Base-by-base conservation (phyloP, 2,797 vertebrate species). In the Hemibagrus guttatus region DNA sequence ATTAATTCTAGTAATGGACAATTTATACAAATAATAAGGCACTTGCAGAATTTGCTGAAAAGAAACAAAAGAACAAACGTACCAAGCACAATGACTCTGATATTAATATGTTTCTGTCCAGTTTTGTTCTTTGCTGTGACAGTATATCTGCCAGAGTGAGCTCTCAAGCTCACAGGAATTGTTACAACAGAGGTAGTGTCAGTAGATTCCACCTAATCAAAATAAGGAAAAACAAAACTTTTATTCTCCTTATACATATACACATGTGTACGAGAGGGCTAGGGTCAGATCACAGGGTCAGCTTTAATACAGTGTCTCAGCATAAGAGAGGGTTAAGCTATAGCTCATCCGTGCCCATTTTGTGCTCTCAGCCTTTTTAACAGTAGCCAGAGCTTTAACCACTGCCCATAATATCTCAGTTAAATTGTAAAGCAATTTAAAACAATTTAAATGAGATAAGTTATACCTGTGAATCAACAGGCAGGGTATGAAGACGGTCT, bases 91-190 rank as follows among this genome's bases (percentile, higher is more conserved):
- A 97, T 97, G 89, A 99, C 97, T 94, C 97, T 95, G 91, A 98
- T 89, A 58, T 97, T 97, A 59, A 96, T 92, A 46, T 98, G 97
- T 93, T 99, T 99, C 93, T 98, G 97, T 93, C 98, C 98, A 31
- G 97, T 96, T 95, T 99, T 99, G 92, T 99, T 99, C 92, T 99
- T 99, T 87, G 98, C 98, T 42, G 97, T 98, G 94, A 99, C 97
- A 87, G 95, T 98, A 88, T 98, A 99, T 93, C 97, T 97, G 90
- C 98, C 98, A 81, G 97, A 96, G 92, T 99, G 98, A 85, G 89
- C 95, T 95, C 98, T 96, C 88, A 96, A 95, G 90, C 97, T 97
- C 9, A 95, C 94, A 0, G 97, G 97, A 90, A 99, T 92, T 81
- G 90, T 93, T 90, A 99, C 91, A 11, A 94, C 89, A 23, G 98